Conservation (phyloP, 2,797 vertebrate species). For the Oreortyx pictus region DNA sequence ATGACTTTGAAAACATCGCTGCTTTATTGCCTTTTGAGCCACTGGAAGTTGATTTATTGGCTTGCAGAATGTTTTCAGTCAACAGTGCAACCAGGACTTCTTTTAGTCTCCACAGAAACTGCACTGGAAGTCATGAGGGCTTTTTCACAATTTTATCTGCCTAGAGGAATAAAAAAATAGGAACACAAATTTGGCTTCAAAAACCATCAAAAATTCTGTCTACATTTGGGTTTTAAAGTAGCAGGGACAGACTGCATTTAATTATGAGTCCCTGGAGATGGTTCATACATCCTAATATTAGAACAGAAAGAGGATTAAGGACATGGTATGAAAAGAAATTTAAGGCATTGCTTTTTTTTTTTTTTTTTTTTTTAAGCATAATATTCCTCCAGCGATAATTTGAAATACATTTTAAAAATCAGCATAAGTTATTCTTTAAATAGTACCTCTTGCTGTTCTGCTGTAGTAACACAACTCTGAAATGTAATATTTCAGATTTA, state of each 20-base stretch:
- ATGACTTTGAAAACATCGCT: neutral
- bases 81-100: neutral
- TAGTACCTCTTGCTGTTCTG: neutral
- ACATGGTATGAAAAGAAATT: neutral
- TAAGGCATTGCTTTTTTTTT: neutral
- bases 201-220: neutral
- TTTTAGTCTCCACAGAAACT: neutral
- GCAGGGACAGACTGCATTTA: neutral
- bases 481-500: neutral
- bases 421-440: constrained; percentile 5
- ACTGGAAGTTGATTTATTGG: neutral
- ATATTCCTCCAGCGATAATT: neutral
- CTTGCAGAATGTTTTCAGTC: neutral
- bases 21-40: neutral
- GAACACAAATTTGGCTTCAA: neutral
- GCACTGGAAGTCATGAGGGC: neutral
- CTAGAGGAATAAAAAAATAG: neutral
- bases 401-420: neutral
- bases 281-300: constrained; percentile 38
- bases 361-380: neutral
- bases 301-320: constrained; percentile 28
- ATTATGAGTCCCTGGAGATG: neutral
- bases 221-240: neutral
- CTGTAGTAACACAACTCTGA: neutral
- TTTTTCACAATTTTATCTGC: neutral